Base-by-base conservation (phyloP, 1,140 invertebrate genomes). In the Monomorium pharaonis region DNA sequence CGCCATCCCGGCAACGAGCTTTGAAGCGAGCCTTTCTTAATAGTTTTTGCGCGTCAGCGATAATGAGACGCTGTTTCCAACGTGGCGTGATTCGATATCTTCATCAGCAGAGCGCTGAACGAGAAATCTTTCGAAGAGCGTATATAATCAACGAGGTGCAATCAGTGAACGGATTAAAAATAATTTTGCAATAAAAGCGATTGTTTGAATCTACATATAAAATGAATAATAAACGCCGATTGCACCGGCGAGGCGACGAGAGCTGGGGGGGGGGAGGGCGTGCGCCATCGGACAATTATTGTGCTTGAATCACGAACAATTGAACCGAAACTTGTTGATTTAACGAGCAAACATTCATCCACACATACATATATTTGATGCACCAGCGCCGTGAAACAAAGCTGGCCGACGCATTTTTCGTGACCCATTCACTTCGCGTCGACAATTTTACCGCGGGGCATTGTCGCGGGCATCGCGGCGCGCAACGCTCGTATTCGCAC, bases 281-380 rank as follows among this genome's bases (percentile, higher is more conserved):
- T 42, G 33, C 47, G 30, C 42, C 69, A 60, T 75, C 54, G 70
- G 62, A 77, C 87, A 86, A 89, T 89, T 88, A 84, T 63, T 62
- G 60, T 49, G 47, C 78, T 86, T 80, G 49, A 78, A 49, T 86
- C 58, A 65, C 72, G 84, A 77, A 78, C 84, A 84, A 89, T 89
- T 76, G 44, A 74, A 58, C 24, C 69, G 77, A 86, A 77, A 89
- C 63, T 84, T 84, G 87, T 89, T 89, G 84, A 86, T 89, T 89
- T 86, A 89, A 89, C 77, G 72, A 89, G 88, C 88, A 76, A 77
- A 84, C 44, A 75, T 74, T 77, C 72, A 76, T 54, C 12, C 56
- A 54, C 21, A 77, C 42, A 54, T 21, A 54, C 63, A 72, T 72
- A 58, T 33, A 58, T 70, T 81, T 70, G 49, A 81, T 33, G 77